Percentiles rank a stretch among this genome's conserved stretches.
phyloP scores from a whole-genome alignment of 2,113 vertebrate species.

The Sardina pilchardus region DNA sequence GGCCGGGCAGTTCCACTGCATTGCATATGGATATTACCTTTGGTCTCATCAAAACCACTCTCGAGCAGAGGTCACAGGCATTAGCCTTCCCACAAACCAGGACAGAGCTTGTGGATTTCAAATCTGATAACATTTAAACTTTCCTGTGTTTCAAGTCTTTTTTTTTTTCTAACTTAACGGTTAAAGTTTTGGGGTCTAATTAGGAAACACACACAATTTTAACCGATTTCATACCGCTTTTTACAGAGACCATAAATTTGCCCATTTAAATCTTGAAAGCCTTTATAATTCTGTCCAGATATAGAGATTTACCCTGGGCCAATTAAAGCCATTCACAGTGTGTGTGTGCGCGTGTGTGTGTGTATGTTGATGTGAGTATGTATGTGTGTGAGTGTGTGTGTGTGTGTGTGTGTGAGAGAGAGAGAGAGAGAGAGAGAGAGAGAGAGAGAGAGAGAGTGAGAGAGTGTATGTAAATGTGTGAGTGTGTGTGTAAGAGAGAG shows the following conservation, averaged over 20 bases:
- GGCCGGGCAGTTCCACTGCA: not conserved
- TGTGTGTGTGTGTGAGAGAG: not conserved
- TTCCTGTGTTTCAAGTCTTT: slow-evolving; percentile 30
- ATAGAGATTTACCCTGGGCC: slow-evolving; percentile 39
- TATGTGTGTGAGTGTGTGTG: not conserved
- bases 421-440: too few species aligned
- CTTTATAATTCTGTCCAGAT: slow-evolving; percentile 45
- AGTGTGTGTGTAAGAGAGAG: too few species aligned
- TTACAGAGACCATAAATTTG: slow-evolving; percentile 46
- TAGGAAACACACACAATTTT: slow-evolving; percentile 43
- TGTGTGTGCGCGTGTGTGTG: not conserved
- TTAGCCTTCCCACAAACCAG: not conserved
- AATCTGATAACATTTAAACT: slow-evolving; percentile 36
- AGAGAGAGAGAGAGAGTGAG: too few species aligned
- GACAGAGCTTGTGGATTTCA: slow-evolving; percentile 15
- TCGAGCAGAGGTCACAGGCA: too few species aligned
- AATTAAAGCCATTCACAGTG: slow-evolving; percentile 51
- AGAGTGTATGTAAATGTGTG: not conserved
- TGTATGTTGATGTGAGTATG: too few species aligned
- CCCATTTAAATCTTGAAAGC: slow-evolving; percentile 55
- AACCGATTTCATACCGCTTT: slow-evolving; percentile 41
- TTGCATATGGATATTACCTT: not conserved
- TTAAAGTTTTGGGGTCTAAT: slow-evolving; percentile 38
- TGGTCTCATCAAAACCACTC: too few species aligned
- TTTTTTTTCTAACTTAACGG: not conserved